Conservation (phyloP, 2,888 invertebrate species). For the Dasypolia templi region DNA sequence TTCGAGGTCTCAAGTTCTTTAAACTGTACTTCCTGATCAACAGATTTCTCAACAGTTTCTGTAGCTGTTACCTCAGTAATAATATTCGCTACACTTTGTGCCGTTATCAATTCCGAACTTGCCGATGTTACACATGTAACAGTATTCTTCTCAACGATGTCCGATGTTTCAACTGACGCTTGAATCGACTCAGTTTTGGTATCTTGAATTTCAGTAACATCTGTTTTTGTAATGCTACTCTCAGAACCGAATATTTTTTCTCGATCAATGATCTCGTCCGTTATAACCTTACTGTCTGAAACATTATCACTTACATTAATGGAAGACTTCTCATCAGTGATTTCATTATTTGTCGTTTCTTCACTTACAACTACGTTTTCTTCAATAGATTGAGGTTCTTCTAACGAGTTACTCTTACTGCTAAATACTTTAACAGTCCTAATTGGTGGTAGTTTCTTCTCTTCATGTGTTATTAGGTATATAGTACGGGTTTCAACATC, state of each 20-base stretch:
- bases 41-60: slow-evolving; percentile 18
- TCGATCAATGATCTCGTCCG: slow-evolving; percentile 31
- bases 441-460: slow-evolving; percentile 92
- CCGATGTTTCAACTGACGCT: background rate
- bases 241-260: slow-evolving; percentile 33
- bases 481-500: slow-evolving; percentile 87
- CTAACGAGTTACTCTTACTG: slow-evolving; percentile 91
- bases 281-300: slow-evolving; percentile 53
- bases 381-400: slow-evolving; percentile 71
- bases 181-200: slow-evolving; percentile 1
- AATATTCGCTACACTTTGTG: slow-evolving; percentile 34
- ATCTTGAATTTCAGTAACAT: background rate
- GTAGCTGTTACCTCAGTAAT: slow-evolving; percentile 7
- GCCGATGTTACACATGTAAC: slow-evolving; percentile 7
- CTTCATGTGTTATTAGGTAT: slow-evolving; percentile 93
- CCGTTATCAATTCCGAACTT: slow-evolving; percentile 1
- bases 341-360: slow-evolving; percentile 72
- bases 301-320: slow-evolving; percentile 65
- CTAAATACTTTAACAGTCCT: slow-evolving; percentile 89
- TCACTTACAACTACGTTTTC: slow-evolving; percentile 62
- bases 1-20: slow-evolving; percentile 1
- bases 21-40: slow-evolving; percentile 3
- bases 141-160: slow-evolving; percentile 2
- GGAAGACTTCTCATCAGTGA: slow-evolving; percentile 76
- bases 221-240: slow-evolving; percentile 8